These are phyloP conservation scores for Leptinotarsa undecemlineata DNA, from an alignment of 1,140 invertebrate genomes.

Conservation along the genomic window DNA sequence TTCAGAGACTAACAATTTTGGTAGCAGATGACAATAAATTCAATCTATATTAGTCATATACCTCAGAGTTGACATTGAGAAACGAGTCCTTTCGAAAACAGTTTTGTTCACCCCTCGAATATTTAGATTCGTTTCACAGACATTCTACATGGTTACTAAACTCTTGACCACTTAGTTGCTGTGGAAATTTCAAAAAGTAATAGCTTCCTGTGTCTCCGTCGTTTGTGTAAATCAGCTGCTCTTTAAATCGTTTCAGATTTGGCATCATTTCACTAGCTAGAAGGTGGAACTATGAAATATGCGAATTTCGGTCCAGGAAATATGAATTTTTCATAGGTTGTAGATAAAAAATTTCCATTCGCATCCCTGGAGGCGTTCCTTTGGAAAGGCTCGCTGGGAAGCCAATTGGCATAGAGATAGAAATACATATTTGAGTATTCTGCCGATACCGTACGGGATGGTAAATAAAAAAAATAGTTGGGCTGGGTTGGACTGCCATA, in stretches of 20 bases:
- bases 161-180: too few species aligned
- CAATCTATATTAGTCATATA: too few species aligned
- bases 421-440: conserved; percentile 8
- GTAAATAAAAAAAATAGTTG: not conserved
- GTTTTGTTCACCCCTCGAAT: too few species aligned
- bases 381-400: not conserved
- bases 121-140: too few species aligned
- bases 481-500: not conserved
- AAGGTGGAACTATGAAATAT: conserved; percentile 1
- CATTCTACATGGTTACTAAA: too few species aligned
- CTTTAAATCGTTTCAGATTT: not conserved
- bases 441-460: not conserved
- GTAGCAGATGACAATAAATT: too few species aligned
- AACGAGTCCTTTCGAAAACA: too few species aligned
- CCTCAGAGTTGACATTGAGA: too few species aligned
- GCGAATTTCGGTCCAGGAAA: conserved; percentile 7
- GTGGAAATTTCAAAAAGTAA: too few species aligned
- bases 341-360: not conserved
- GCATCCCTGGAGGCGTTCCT: not conserved
- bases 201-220: too few species aligned
- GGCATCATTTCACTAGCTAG: not conserved
- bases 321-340: conserved; percentile 3
- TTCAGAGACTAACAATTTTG: too few species aligned
- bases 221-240: too few species aligned
- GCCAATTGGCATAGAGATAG: conserved; percentile 5